phyloP scores from a whole-genome alignment of 2,888 invertebrate genomes.

The Theristus sp. region DNA sequence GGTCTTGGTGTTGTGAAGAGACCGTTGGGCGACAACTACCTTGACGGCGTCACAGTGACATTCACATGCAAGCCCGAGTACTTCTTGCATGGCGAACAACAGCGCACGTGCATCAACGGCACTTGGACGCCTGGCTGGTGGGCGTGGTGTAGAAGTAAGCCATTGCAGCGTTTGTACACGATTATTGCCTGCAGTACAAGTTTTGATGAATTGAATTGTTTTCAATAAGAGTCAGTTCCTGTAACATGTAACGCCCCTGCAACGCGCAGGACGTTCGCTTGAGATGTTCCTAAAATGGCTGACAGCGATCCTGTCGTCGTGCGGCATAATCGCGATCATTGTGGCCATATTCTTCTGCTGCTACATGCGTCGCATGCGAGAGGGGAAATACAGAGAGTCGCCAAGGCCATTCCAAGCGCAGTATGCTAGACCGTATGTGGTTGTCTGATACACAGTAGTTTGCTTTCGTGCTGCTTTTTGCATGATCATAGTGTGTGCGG shows the following conservation, averaged over 20 bases:
- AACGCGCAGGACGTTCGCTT: slow-evolving; percentile 10
- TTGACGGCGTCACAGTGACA: slow-evolving; percentile 17
- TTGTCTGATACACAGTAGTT: background rate
- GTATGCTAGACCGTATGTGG: background rate
- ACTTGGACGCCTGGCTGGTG: slow-evolving; percentile 21
- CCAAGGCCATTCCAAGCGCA: background rate
- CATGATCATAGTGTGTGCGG: too few relatives aligned
- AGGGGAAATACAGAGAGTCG: background rate
- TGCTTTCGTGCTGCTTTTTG: too few relatives aligned
- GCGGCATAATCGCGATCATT: slow-evolving; percentile 12
- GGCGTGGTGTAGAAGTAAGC: slow-evolving; percentile 19
- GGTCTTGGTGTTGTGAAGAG: slow-evolving; percentile 15
- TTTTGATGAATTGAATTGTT: background rate
- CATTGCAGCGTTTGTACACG: background rate
- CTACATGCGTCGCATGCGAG: background rate
- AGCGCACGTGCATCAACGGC: slow-evolving; percentile 16
- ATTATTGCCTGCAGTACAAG: background rate
- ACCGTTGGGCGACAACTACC: slow-evolving; percentile 17
- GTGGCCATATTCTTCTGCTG: slow-evolving; percentile 10
- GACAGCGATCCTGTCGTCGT: slow-evolving; percentile 12
- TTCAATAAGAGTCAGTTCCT: background rate
- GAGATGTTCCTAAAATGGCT: slow-evolving; percentile 15
- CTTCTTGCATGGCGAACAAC: slow-evolving; percentile 15
- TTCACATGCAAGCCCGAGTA: slow-evolving; percentile 19
- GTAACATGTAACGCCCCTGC: background rate